Conservation (phyloP, 2,113 vertebrate species). For the Crotalus viridis region DNA sequence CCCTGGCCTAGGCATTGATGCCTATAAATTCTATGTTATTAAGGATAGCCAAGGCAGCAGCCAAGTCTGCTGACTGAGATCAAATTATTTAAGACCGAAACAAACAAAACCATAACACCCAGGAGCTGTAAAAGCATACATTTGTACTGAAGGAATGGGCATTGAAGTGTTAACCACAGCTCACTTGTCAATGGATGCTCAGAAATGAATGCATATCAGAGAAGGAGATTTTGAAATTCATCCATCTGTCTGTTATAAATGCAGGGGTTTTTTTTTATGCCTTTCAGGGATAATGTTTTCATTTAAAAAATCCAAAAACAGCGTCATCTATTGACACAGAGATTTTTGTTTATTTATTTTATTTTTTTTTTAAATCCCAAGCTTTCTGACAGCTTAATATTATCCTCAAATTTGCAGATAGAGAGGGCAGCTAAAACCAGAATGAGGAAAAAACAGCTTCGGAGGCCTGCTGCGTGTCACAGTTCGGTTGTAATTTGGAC, state of each 20-base stretch:
- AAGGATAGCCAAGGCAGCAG: not conserved
- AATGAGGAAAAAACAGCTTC: rapidly evolving
- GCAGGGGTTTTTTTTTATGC: not conserved
- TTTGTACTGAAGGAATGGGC: not conserved
- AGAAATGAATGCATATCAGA: not conserved
- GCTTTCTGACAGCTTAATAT: not conserved
- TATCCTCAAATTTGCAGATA: not conserved
- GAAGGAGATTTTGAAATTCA: not conserved
- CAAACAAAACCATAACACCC: not conserved
- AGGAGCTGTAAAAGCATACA: not conserved
- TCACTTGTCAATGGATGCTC: not conserved
- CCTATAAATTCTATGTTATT: not conserved
- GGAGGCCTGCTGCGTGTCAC: no score
- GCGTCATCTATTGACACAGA: not conserved
- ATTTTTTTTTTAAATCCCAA: not conserved
- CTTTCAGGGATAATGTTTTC: not conserved
- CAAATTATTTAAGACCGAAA: not conserved
- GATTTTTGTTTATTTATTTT: no score
- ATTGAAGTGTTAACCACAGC: not conserved
- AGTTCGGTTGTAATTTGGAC: not conserved
- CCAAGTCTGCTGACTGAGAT: not conserved
- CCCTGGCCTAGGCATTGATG: not conserved
- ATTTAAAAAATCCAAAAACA: not conserved
- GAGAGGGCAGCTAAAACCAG: not conserved
- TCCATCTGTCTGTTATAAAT: not conserved